Base-by-base conservation (phyloP, 2,888 invertebrate genomes). In the Antheraea yamamai region DNA sequence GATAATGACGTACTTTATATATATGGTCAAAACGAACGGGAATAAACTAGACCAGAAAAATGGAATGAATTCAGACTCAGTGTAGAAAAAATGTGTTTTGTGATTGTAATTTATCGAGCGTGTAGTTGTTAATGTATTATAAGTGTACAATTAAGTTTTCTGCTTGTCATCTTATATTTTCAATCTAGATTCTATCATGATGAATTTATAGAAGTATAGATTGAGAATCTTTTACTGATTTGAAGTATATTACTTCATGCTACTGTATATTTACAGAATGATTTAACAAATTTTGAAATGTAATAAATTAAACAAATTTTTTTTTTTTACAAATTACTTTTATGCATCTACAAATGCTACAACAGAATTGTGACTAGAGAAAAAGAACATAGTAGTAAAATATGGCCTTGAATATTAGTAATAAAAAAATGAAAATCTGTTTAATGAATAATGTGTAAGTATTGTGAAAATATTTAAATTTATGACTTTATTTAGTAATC, bases 21-120 rank as follows among this genome's bases (percentile, higher is more conserved):
- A 99, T 89, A 98, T 98, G 95, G 98, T 99, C 6, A 99, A 99
- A 95, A 98, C 98, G 74, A 98, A 98, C 90, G 96, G 97, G 80
- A 98, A 98, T 90, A 97, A 98, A 88, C 93, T 98, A 86, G 98
- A 98, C 89, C 97, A 97, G 90, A 97, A 97, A 88, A 97, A 97
- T 91, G 97, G 97, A 83, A 95, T 97, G 81, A 97, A 96, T 87
- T 96, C 96, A 80, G 97, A 97, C 88, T 94, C 94, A 79, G 89
- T 95, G 82, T 94, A 90, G 86, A 85, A 77, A 30, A 79, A 77
- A 76, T 80, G 80, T 85, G 82, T 78, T 81, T 83, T 80, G 84
- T 89, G 87, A 88, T 79, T 85, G 79, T 87, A 83, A 87, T 86
- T 86, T 87, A 87, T 88, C 76, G 78, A 80, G 82, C 85, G 82